phyloP scores from a whole-genome alignment of 2,888 invertebrate species.

The Ganaspis brasiliensis region DNA sequence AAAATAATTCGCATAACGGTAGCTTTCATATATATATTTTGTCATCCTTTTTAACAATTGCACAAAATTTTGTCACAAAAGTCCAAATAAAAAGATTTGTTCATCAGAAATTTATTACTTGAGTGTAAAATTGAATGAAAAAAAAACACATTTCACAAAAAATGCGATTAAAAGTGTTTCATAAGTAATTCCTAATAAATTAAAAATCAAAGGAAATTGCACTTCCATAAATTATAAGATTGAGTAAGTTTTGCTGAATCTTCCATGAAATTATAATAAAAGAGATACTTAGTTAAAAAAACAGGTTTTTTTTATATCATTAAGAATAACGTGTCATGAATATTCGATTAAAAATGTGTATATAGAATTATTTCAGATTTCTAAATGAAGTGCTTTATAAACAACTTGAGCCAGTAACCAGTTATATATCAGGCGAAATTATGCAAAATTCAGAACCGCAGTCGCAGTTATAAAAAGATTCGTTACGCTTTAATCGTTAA shows the following conservation, averaged over 20 bases:
- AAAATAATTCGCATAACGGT: neutral
- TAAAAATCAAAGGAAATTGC: neutral
- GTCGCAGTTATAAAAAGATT: neutral
- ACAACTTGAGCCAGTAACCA: slow-evolving; percentile 17
- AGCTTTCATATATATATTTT: neutral
- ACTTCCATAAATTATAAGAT: slow-evolving; percentile 1
- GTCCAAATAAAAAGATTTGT: too few species aligned
- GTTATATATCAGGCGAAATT: slow-evolving; percentile 8
- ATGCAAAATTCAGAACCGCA: neutral
- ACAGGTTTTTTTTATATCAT: slow-evolving; percentile 13
- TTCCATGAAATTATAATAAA: neutral
- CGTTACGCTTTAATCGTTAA: slow-evolving; percentile 9
- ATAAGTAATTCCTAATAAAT: neutral
- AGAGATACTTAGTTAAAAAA: slow-evolving; percentile 13
- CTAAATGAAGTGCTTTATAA: slow-evolving; percentile 10
- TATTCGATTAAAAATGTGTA: slow-evolving; percentile 23
- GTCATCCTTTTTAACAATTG: neutral
- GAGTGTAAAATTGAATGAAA: too few species aligned
- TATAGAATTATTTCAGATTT: neutral
- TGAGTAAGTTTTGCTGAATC: neutral
- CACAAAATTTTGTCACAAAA: too few species aligned
- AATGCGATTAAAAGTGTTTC: neutral
- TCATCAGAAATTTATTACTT: too few species aligned
- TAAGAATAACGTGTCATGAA: slow-evolving; percentile 2
- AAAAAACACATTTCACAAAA: too few species aligned